These are phyloP conservation scores for Heterohyrax brucei DNA, from an alignment of 2,797 vertebrate genomes.

Conservation along the genomic window DNA sequence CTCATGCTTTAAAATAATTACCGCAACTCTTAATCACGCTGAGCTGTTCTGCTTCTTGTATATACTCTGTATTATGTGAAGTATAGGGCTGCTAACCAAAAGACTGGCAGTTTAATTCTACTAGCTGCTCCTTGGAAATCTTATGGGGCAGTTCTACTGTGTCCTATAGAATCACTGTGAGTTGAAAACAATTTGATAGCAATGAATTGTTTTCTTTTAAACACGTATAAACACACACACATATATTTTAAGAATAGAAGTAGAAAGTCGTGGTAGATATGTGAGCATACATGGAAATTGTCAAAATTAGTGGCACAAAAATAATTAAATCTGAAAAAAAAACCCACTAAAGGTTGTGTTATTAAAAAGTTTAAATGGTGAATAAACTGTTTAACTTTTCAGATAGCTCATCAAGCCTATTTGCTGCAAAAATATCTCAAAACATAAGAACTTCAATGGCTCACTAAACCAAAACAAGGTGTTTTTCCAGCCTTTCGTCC, in stretches of 20 bases:
- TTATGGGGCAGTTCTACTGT: no score
- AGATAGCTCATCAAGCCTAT: neutral
- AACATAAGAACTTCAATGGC: conserved; percentile 53
- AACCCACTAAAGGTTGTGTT: neutral
- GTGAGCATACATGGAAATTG: no score
- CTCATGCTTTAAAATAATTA: neutral
- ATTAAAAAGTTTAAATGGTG: neutral
- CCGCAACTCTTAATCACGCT: neutral
- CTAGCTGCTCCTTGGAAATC: no score
- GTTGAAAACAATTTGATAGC: no score
- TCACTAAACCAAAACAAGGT: neutral
- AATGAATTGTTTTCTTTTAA: no score
- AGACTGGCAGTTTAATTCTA: no score
- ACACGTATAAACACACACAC: no score
- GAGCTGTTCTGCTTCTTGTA: neutral
- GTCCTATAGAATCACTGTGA: no score
- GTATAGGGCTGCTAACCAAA: no score
- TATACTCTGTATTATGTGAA: no score
- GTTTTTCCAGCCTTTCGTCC: neutral
- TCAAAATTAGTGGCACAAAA: conserved; percentile 47
- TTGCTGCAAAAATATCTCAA: conserved; percentile 6
- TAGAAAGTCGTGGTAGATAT: neutral
- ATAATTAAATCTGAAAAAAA: conserved; percentile 44
- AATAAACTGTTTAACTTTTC: conserved; percentile 21
- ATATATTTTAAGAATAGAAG: no score